Base-by-base conservation (phyloP, 2,113 vertebrate genomes). In the Plectropomus leopardus region DNA sequence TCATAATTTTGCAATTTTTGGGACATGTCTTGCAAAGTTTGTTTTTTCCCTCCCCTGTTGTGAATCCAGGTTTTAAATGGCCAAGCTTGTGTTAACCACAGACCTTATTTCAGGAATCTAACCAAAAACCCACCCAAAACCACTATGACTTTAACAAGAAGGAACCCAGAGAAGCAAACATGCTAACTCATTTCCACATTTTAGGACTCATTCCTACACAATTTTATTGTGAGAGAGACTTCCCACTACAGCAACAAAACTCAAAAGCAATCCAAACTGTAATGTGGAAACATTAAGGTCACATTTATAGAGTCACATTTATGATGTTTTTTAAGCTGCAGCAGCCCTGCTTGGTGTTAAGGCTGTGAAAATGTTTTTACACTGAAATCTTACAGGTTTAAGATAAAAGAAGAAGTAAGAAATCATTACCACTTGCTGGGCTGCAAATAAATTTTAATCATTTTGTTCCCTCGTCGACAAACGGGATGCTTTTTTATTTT, bases 381-480 rank as follows among this genome's bases (percentile, higher is more conserved):
- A 51, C 8, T 34, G 3, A 80, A 67, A 30, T 45, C 57, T 10
- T 34, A 23, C 15, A 47, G 9, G 23, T 50, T 57, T 28, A 40
- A 66, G 19, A 66, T 15, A 16, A 3, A 53, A 4, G 3, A 21
- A 45, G 32, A 51, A 51, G 3, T 17, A 30, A 50, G 23, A 72
- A 50, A 65, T 34, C 40, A 36, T 55, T 26, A 45, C 21, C 48
- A 24, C 17, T 48, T 26, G 28, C 16, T 21, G 9, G 7, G 13
- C 75, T 44, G 13, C 32, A 73, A 30, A 67, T 8, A 6, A 30
- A 26, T 74, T 64, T 13, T 17, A 4, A 65, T 61, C 55, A 66
- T 34, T 61, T 15, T 53, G 6, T 30, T 50, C 36, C n/a, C 19
- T 3, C 11, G 36, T 36, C 47, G 11, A 70, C 3, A 2, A 75